Conservation (phyloP, 1,140 invertebrate genomes). For the Tetramorium simillimum region DNA sequence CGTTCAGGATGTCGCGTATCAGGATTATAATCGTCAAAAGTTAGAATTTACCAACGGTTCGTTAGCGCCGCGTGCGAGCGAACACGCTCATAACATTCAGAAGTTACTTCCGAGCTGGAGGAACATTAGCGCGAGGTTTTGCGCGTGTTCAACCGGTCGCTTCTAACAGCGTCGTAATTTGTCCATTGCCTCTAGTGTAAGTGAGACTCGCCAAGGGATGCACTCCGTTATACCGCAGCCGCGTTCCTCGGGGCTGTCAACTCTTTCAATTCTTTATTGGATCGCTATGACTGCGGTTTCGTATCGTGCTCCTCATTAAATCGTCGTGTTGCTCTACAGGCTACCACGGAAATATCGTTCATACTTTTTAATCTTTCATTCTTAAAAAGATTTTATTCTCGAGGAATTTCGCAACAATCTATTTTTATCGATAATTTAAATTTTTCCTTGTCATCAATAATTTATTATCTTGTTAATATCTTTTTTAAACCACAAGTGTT, state of each 20-base stretch:
- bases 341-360: not conserved
- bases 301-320: not conserved
- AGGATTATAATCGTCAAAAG: slow-evolving; percentile 17
- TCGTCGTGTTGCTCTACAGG: not conserved
- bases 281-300: not conserved
- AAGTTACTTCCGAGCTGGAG: slow-evolving; percentile 11
- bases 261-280: slow-evolving; percentile 5
- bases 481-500: not conserved
- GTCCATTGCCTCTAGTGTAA: slow-evolving; percentile 11
- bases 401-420: not conserved
- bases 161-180: slow-evolving; percentile 31
- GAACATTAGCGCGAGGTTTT: slow-evolving; percentile 16
- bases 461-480: not conserved
- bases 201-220: not conserved
- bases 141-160: not conserved
- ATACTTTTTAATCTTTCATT: not conserved
- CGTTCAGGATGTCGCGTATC: not conserved
- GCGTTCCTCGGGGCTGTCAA: slow-evolving; percentile 1
- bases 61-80: slow-evolving; percentile 14
- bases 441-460: not conserved
- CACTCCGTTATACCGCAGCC: slow-evolving; percentile 10
- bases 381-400: not conserved
- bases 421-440: not conserved
- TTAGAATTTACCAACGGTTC: slow-evolving; percentile 31
- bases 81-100: slow-evolving; percentile 46